Evolutionary conservation across 2,888 invertebrate species (phyloP).

Genomic region (Microplitis manilae): DNA sequence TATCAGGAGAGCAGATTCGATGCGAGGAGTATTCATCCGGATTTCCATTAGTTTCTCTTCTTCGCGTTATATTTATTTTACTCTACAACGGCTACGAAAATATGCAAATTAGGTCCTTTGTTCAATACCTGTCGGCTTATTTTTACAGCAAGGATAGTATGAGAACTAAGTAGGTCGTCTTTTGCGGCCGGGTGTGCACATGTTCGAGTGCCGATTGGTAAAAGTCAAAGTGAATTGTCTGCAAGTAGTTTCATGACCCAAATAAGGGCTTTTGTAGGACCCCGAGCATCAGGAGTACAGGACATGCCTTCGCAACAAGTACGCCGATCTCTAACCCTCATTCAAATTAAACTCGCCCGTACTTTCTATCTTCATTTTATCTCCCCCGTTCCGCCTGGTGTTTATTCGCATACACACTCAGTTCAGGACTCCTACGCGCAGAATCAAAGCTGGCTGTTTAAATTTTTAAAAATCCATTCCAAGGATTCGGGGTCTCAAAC

Average conservation of each 20-base stretch:
- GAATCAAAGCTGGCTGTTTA: not conserved
- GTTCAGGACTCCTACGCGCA: not conserved
- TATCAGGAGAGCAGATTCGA: constrained; percentile 62
- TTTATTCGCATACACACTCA: too few relatives aligned
- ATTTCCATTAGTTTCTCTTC: not conserved
- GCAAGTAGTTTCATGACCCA: constrained; percentile 67
- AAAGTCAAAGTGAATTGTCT: not conserved
- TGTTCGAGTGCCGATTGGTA: not conserved
- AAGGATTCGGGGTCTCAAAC: constrained; percentile 4
- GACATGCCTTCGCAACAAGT: constrained; percentile 26
- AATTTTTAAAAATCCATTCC: not conserved
- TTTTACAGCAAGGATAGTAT: constrained; percentile 66
- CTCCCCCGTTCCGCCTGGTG: not conserved
- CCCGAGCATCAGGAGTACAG: constrained; percentile 67
- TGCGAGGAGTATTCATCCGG: constrained; percentile 34
- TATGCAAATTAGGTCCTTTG: constrained; percentile 71
- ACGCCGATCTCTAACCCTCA: constrained; percentile 38
- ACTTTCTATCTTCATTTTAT: not conserved
- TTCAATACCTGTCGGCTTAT: constrained; percentile 71
- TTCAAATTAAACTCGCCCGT: constrained; percentile 43
- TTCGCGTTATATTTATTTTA: not conserved
- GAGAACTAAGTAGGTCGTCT: constrained; percentile 56
- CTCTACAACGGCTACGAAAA: constrained; percentile 49
- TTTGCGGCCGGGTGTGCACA: constrained; percentile 25
- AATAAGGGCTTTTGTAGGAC: constrained; percentile 72